A percentile compares a stretch with the other conserved stretches of the same genome.
Conservation (phyloP, 1,140 invertebrate genomes). For the Rhopalosiphum maidis region DNA sequence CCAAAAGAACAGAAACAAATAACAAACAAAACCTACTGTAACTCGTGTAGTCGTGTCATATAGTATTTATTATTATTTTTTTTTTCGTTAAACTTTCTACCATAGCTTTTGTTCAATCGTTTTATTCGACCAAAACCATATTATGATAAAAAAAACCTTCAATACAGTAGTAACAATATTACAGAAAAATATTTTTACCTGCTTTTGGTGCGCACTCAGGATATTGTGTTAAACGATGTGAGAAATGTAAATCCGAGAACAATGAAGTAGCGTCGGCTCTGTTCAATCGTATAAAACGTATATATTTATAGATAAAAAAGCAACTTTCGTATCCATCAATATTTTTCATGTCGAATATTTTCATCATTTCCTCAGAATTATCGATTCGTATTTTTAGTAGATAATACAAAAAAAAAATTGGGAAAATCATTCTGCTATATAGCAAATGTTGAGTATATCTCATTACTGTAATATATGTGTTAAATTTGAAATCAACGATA, state of each 20-base stretch:
- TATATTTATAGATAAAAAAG: neutral
- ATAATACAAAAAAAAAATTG: neutral
- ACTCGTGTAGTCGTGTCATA: neutral
- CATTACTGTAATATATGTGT: no score
- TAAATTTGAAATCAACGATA: no score
- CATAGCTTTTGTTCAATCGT: neutral
- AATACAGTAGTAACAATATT: neutral
- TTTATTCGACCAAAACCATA: neutral
- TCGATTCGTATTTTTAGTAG: neutral
- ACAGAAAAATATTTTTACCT: neutral
- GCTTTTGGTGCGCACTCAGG: neutral
- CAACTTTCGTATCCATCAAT: neutral
- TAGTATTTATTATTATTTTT: neutral
- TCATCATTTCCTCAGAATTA: neutral
- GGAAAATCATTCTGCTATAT: neutral
- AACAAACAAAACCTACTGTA: neutral
- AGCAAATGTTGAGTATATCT: neutral
- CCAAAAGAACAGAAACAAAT: neutral
- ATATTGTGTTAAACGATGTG: slow-evolving; percentile 19
- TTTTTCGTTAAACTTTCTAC: neutral
- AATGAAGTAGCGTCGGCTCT: neutral
- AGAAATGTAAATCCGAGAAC: neutral
- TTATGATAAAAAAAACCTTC: neutral
- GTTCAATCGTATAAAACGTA: neutral
- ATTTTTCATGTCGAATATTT: neutral